Evolutionary conservation across 2,888 invertebrate species (phyloP), one percentile per base, ranked within the genome.

Genomic region (Drosophila mimetica): DNA sequence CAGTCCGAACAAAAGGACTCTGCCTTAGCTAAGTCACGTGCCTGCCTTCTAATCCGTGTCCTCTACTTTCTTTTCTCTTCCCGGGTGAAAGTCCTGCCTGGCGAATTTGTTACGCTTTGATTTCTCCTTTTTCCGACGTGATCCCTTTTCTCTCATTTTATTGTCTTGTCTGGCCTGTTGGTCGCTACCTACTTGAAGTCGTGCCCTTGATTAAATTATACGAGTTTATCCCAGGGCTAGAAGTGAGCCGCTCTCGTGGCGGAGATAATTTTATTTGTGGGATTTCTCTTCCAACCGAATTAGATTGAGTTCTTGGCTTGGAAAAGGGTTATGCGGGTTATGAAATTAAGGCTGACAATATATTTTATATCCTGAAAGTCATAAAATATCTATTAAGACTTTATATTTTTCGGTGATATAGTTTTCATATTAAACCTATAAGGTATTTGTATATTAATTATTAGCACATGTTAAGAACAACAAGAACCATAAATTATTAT

Each of bases 21-120:
- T 47, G 63, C 54, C 57, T 53, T 60, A 11, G 3, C 67, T 73
- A 76, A 86, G 85, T 85, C 87, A 84, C 84, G 85, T 86, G 87
- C 41, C 51, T 46, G 44, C 55, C 54, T 63, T 61, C 55, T 78
- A 79, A 77, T 86, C 86, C 85, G 53, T 70, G 59, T 63, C 58
- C 53, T 16, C 54, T 37, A 36, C 55, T 57, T 22, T 41, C 53
- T 22, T 61, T 42, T 57, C 41, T 14, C 30, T 60, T 32, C 16
- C 30, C 9, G 36, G 39, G 71, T 71, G 71, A 63, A 67, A 60
- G 52, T 66, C 22, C 63, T 70, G 55, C 32, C 22, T 42, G 32
- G 63, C 52, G 64, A 87, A 85, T 85, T 87, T 74, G 84, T 80
- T 75, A 80, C 86, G 86, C 84, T 87, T 82, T 85, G 87, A 85